Percentiles rank a stretch among this genome's conserved stretches.
Evolutionary conservation across 2,797 vertebrate genomes (phyloP).

Genomic region (Artibeus jamaicensis): DNA sequence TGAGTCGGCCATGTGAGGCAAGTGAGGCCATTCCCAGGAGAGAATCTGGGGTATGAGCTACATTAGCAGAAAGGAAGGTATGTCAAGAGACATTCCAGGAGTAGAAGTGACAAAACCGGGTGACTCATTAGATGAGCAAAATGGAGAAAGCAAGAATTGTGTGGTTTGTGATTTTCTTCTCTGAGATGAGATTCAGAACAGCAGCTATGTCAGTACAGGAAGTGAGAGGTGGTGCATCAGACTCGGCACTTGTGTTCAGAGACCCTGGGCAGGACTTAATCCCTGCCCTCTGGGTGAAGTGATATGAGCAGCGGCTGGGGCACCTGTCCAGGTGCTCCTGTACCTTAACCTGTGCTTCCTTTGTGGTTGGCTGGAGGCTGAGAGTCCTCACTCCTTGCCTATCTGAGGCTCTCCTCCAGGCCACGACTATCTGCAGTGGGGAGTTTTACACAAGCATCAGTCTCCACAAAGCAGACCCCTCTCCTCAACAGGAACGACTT

Average conservation of each 20-base stretch:
- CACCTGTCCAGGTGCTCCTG: neutral
- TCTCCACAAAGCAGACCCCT: neutral
- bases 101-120: neutral
- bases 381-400: neutral
- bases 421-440: accelerated
- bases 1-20: neutral
- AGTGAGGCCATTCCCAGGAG: neutral
- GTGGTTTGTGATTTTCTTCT: neutral
- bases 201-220: neutral
- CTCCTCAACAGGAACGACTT: neutral
- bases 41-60: neutral
- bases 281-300: neutral
- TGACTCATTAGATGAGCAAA: neutral
- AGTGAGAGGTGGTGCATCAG: neutral
- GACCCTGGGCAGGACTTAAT: accelerated
- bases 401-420: neutral
- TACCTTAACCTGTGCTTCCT: neutral
- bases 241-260: accelerated
- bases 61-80: neutral
- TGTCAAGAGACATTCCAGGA: neutral
- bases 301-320: accelerated
- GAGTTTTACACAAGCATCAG: too few relatives aligned
- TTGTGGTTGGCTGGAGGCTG: neutral
- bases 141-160: neutral
- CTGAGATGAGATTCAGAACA: neutral